Evolutionary conservation across 37 sponge, comb jelly and placozoan genomes (phyloP), one percentile per base, ranked within the genome.

Genomic region (Bolinopsis microptera): DNA sequence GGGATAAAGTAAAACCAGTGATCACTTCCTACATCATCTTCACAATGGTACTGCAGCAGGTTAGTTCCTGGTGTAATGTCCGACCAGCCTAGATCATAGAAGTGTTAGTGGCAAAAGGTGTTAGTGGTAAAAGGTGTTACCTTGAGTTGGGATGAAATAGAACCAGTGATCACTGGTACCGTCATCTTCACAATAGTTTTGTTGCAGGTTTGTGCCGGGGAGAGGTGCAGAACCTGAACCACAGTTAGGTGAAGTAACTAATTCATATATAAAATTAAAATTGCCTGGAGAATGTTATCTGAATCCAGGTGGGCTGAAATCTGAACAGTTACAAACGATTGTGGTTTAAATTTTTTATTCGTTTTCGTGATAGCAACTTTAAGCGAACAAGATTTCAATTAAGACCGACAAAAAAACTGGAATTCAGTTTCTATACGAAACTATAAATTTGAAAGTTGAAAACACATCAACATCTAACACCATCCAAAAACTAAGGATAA

Each of bases 1-100:
- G 90, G 90, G 3, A 86, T 38, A 38, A 86, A 86, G 61, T 86
- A 39, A 27, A 33, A 86, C 90, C 90, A 86, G 90, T 86, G 90
- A 38, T 86, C 90, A 34, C 35, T 34, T 36, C 27, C 27, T 28
- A 5, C 61, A 2, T 38, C 24, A n/a, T 22, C 30, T 26, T 86
- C 35, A n/a, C 90, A 86, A 1, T 35, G 32, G 61, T 41, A 86
- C 90, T 86, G 90, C 26, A 39, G 37, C 61, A 86, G 1, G 61
- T 86, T 86, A 1, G 61, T 27, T 5, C 61, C 61, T 9, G 90
- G n/a, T 0, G 37, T n/a, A 24, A 9, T 34, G 41, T 41, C 41
- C 26, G n/a, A 8, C 16, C 39, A 1, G 0, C 90, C 90, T 48
- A 48, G 5, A 48, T 13, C 5, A 48, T 18, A 48, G 13, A 18